A percentile compares a stretch with the other conserved stretches of the same genome.
Conservation (phyloP, 1,140 invertebrate species). For the Lanistes nyassanus region DNA sequence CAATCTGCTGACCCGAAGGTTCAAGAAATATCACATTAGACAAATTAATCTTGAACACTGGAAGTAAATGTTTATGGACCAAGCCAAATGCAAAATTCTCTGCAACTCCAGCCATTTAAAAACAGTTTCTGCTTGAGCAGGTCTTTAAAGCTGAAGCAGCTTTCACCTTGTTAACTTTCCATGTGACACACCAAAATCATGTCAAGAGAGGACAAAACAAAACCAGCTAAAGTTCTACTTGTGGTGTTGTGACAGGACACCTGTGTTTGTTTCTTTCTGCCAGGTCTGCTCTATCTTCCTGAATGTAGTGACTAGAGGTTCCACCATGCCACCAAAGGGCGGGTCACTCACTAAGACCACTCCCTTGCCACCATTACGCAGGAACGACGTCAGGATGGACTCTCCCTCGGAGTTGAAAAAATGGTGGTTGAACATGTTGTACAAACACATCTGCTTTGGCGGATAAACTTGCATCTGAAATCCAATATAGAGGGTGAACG, state of each 20-base stretch:
- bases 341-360: slow-evolving; percentile 84
- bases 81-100: not conserved
- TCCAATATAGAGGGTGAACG: too few relatives aligned
- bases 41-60: too few relatives aligned
- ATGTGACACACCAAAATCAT: not conserved
- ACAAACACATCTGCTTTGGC: slow-evolving; percentile 77
- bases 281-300: slow-evolving; percentile 68
- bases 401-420: slow-evolving; percentile 77
- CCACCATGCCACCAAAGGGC: slow-evolving; percentile 87
- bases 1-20: too few relatives aligned
- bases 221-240: not conserved
- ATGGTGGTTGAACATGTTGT: slow-evolving; percentile 91
- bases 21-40: too few relatives aligned
- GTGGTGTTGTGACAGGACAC: not conserved
- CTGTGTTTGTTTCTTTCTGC: slow-evolving; percentile 9
- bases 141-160: not conserved
- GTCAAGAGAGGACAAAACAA: not conserved
- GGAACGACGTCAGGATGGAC: slow-evolving; percentile 73
- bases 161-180: not conserved
- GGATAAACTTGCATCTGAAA: slow-evolving; percentile 76
- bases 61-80: not conserved
- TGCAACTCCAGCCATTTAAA: not conserved
- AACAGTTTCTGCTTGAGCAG: slow-evolving; percentile 1
- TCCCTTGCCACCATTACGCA: slow-evolving; percentile 71
- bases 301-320: slow-evolving; percentile 79